Evolutionary conservation across 2,113 vertebrate species (phyloP), one percentile per base, ranked within the genome.

Genomic region (Perca fluviatilis): DNA sequence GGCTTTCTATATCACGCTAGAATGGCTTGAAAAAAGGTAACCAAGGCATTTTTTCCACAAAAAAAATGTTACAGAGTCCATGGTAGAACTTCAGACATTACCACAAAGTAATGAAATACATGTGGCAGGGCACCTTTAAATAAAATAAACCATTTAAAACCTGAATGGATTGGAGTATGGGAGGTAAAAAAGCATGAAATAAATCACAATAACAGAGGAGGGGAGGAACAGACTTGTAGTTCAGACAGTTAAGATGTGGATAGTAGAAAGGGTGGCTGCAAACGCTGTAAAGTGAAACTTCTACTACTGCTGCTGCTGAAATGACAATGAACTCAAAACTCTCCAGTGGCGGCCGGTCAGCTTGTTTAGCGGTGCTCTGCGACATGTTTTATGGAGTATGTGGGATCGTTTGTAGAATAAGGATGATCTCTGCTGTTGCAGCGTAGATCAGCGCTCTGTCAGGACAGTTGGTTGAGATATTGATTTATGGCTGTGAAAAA

Each of bases 401-500:
- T 57, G 27, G 65, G 40, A n/a, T 86, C 6, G n/a, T 21, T 83
- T 77, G 78, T 47, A 51, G 77, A 81, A 57, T 62, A 64, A 51
- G 54, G 57, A 72, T 5, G 0, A 90, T 89, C 78, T 89, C 75
- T 74, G 77, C 74, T 36, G 83, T 27, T 66, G 63, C 46, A 27
- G 76, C 4, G 18, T 76, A 86, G 79, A 88, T 86, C 76, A 80
- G 61, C 16, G 5, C 64, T 68, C 61, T 56, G 74, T 80, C 75
- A 63, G 73, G 65, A 83, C 27, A 67, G 74, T 73, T 83, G 86
- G 50, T 84, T 69, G 70, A 86, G 70, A 82, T 1, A 30, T 60
- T 83, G 80, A 91, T 58, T 90, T 91, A 91, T 65, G 67, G 47
- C 68, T 64, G 21, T 30, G 67, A 53, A 85, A 84, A 79, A 77